Percentiles rank a stretch among this genome's conserved stretches.
Evolutionary conservation across 2,113 vertebrate species (phyloP).

Genomic region (Cervus canadensis): DNA sequence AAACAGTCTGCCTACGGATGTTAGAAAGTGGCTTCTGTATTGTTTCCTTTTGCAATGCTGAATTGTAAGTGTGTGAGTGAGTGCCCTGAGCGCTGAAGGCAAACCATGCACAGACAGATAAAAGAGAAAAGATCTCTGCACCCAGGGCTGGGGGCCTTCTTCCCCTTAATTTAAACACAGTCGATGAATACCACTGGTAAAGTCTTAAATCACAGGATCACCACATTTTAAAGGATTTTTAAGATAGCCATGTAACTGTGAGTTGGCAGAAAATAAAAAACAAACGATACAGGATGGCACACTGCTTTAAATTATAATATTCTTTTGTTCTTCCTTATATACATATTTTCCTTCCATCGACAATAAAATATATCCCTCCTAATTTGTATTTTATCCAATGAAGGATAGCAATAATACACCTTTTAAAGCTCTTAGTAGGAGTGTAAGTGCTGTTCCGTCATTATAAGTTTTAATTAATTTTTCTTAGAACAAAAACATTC

Average conservation of each 20-base stretch:
- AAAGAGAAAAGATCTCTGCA: conserved; percentile 16
- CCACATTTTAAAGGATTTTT: conserved; percentile 6
- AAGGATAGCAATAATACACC: conserved; percentile 6
- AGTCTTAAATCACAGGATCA: conserved; percentile 42
- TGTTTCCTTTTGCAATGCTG: conserved; percentile 5
- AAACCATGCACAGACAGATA: conserved; percentile 8
- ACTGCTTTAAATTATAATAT: conserved; percentile 23
- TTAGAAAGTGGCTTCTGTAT: not conserved
- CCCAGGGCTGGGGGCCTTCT: conserved; percentile 8
- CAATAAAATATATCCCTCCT: not conserved
- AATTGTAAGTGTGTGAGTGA: conserved; percentile 38
- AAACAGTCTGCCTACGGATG: conserved; percentile 6
- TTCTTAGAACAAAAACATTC: conserved; percentile 55
- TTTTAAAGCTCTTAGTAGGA: conserved; percentile 7
- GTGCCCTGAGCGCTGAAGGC: not conserved
- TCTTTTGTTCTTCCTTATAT: conserved; percentile 12
- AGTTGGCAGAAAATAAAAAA: conserved; percentile 11
- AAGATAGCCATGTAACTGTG: not conserved
- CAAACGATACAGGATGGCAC: not conserved
- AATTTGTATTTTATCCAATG: conserved; percentile 4
- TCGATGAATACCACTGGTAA: not conserved
- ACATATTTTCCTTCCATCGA: conserved; percentile 21
- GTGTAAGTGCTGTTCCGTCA: not conserved
- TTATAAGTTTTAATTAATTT: conserved; percentile 52
- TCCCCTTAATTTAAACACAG: conserved; percentile 42